Conservation (phyloP, 2,797 vertebrate species). For the Gymnothorax javanicus region DNA sequence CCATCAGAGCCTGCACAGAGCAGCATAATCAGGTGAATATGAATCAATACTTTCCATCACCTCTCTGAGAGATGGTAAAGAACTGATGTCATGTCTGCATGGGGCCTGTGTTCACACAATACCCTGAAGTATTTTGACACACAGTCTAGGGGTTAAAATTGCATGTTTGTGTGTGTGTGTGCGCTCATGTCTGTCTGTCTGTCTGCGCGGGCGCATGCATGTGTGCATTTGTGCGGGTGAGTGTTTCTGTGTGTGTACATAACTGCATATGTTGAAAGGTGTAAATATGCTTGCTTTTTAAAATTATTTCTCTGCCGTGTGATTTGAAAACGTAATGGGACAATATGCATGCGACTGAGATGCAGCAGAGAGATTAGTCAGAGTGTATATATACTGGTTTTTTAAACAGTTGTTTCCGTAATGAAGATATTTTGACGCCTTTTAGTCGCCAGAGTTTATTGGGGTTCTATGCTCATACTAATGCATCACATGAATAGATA, state of each 20-base stretch:
- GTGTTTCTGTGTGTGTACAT: too few species aligned
- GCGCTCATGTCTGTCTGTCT: background rate
- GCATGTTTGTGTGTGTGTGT: background rate
- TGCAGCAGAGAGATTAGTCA: background rate
- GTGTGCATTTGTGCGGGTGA: too few species aligned
- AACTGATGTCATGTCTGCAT: constrained; percentile 31
- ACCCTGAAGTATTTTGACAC: constrained; percentile 15
- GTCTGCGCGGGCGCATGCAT: too few species aligned
- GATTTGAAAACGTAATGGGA: background rate
- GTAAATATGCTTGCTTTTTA: background rate
- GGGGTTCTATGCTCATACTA: background rate
- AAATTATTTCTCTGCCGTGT: background rate
- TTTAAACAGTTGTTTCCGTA: background rate
- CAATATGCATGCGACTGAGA: background rate
- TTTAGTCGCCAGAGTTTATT: background rate
- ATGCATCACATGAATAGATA: background rate
- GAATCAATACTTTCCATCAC: constrained; percentile 28
- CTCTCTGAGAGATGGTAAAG: constrained; percentile 13
- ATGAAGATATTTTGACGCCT: background rate
- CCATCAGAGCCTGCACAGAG: constrained; percentile 10
- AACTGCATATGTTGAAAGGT: too few species aligned
- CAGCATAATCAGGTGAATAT: constrained; percentile 15
- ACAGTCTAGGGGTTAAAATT: background rate
- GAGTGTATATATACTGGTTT: background rate
- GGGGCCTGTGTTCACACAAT: constrained; percentile 1